Evolutionary conservation across 2,888 invertebrate genomes (phyloP).

Genomic region (Marronus borbonicus): DNA sequence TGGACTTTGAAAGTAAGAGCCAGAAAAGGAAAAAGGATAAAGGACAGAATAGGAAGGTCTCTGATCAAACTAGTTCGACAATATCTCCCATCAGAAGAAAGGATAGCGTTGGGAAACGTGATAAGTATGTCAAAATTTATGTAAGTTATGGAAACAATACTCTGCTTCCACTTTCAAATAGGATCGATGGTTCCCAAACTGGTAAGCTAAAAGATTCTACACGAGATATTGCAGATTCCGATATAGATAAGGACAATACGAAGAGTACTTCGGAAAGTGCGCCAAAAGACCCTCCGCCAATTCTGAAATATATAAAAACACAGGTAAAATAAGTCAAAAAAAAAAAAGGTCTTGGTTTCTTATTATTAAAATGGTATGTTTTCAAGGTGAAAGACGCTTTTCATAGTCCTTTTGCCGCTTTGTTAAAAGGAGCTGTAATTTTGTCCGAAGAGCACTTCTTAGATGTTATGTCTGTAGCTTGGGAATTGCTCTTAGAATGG

Average conservation of each 20-base stretch:
- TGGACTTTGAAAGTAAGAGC: constrained; percentile 73
- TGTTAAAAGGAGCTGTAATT: constrained; percentile 92
- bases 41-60: constrained; percentile 79
- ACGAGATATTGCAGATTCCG: constrained; percentile 72
- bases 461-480: constrained; percentile 92
- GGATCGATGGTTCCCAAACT: constrained; percentile 72
- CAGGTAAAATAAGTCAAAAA: constrained; percentile 69
- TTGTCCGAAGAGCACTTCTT: constrained; percentile 90
- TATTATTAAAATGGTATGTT: constrained; percentile 6
- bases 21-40: constrained; percentile 73
- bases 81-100: constrained; percentile 85
- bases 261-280: constrained; percentile 67
- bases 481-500: constrained; percentile 95
- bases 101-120: constrained; percentile 81
- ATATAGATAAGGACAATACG: constrained; percentile 67
- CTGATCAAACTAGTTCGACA: constrained; percentile 85
- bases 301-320: constrained; percentile 85
- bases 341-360: neutral
- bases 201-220: constrained; percentile 72
- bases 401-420: constrained; percentile 88
- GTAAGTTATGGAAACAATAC: neutral
- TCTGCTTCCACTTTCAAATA: constrained; percentile 53
- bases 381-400: constrained; percentile 88
- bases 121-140: constrained; percentile 71
- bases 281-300: constrained; percentile 77